A percentile compares a stretch with the other conserved stretches of the same genome.
These are phyloP conservation scores for Pammene fasciana DNA, from an alignment of 2,888 invertebrate species.

Conservation along the genomic window DNA sequence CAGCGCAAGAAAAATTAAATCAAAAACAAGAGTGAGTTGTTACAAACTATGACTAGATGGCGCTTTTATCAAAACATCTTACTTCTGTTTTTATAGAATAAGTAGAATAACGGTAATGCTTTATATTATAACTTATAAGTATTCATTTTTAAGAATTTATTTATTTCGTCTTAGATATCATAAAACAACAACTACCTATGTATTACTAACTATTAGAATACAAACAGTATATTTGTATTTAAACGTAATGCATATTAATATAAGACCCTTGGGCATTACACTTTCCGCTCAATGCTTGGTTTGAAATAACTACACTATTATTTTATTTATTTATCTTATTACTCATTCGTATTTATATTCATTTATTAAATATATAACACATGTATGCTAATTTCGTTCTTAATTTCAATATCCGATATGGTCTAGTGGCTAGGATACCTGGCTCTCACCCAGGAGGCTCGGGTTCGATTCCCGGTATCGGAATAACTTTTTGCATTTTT, in stretches of 20 bases:
- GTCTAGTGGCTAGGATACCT: slow-evolving; percentile 86
- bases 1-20: slow-evolving; percentile 67
- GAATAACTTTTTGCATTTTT: slow-evolving; percentile 59
- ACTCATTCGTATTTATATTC: not conserved
- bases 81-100: not conserved
- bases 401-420: slow-evolving; percentile 74
- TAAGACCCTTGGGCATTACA: too few relatives aligned
- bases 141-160: too few relatives aligned
- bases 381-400: slow-evolving; percentile 40
- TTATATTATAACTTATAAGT: too few relatives aligned
- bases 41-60: slow-evolving; percentile 41
- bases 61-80: not conserved
- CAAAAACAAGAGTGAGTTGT: slow-evolving; percentile 79
- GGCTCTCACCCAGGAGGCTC: slow-evolving; percentile 55
- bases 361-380: not conserved
- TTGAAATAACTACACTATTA: not conserved
- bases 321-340: not conserved
- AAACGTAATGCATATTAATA: too few relatives aligned
- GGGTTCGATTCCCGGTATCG: slow-evolving; percentile 84
- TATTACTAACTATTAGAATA: too few relatives aligned
- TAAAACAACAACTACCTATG: too few relatives aligned
- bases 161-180: too few relatives aligned
- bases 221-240: too few relatives aligned
- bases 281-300: too few relatives aligned
- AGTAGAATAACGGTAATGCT: too few relatives aligned